phyloP scores from a whole-genome alignment of 2,113 vertebrate genomes.

The Athene noctua region DNA sequence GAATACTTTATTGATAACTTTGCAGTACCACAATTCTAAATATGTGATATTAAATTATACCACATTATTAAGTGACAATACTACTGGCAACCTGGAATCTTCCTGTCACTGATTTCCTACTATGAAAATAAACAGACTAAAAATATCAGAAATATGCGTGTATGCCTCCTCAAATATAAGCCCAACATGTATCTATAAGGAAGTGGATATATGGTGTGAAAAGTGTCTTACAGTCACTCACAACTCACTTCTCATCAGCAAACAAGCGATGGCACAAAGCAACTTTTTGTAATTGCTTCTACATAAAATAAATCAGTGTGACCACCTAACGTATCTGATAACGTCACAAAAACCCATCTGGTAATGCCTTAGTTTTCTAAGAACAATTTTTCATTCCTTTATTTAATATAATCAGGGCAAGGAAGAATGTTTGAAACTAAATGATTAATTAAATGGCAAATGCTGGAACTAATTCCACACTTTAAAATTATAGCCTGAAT shows the following conservation, averaged over 20 bases:
- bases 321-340: background rate
- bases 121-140: background rate
- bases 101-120: background rate
- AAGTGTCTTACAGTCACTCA: background rate
- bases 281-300: background rate
- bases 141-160: background rate
- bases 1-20: background rate
- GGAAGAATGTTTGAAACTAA: background rate
- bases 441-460: constrained; percentile 14
- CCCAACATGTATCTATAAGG: background rate
- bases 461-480: background rate
- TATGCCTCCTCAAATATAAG: background rate
- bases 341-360: background rate
- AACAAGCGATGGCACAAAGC: background rate
- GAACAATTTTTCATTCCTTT: background rate
- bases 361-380: background rate
- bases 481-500: background rate
- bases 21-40: background rate
- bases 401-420: background rate
- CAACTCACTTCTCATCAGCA: background rate
- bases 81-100: background rate
- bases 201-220: background rate
- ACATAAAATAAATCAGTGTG: background rate
- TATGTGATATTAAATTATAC: background rate
- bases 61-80: background rate